These are phyloP conservation scores for Drosophila micromelanica DNA, from an alignment of 1,140 invertebrate species.

Conservation along the genomic window DNA sequence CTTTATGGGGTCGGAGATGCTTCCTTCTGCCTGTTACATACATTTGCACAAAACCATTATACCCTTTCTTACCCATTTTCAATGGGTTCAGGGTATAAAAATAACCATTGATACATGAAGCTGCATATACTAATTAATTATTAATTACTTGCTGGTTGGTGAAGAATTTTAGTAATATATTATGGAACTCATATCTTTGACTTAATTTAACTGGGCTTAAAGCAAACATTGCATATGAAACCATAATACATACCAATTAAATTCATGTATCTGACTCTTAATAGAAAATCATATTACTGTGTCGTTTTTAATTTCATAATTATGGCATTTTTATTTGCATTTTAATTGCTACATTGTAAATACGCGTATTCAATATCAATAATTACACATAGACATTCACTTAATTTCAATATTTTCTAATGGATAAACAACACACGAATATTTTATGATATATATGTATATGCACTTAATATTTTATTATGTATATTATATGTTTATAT, in stretches of 20 bases:
- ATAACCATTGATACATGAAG: not conserved
- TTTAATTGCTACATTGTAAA: constrained; percentile 81
- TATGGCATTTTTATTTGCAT: constrained; percentile 79
- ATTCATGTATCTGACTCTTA: not conserved
- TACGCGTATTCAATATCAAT: constrained; percentile 79
- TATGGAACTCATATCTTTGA: no score
- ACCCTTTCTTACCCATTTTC: no score
- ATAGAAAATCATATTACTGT: constrained; percentile 3
- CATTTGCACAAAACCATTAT: no score
- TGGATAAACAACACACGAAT: constrained; percentile 73
- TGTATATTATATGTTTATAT: constrained; percentile 25
- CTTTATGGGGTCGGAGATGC: no score
- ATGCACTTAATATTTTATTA: constrained; percentile 38
- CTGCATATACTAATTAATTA: not conserved
- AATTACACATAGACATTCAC: constrained; percentile 80
- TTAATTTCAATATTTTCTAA: constrained; percentile 55
- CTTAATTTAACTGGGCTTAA: no score
- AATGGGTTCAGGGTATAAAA: no score
- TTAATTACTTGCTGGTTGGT: no score
- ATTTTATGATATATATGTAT: constrained; percentile 33
- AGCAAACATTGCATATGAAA: no score
- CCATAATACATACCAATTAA: no score
- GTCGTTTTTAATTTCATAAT: constrained; percentile 69
- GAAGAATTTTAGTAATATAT: no score
- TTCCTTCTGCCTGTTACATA: no score